phyloP scores from a whole-genome alignment of 2,113 vertebrate species.

The Hipposideros armiger region DNA sequence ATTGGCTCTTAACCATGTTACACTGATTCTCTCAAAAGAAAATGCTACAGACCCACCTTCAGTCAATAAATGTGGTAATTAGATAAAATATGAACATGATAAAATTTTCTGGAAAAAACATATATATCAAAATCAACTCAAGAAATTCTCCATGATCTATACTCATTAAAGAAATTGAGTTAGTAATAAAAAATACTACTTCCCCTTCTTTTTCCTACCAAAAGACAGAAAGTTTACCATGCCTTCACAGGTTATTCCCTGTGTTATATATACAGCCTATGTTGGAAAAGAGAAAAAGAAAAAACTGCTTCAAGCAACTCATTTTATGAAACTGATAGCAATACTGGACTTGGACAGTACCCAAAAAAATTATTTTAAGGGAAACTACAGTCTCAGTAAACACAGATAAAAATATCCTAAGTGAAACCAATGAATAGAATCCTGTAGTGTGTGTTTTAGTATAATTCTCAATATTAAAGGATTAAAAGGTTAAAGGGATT shows the following conservation, averaged over 20 bases:
- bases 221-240: neutral
- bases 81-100: neutral
- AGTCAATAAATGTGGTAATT: neutral
- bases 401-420: neutral
- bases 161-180: neutral
- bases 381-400: neutral
- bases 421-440: neutral
- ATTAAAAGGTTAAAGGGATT: neutral
- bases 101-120: neutral
- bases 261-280: neutral
- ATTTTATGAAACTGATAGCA: neutral
- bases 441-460: neutral
- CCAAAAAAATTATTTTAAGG: neutral
- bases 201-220: neutral
- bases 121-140: neutral
- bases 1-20: neutral
- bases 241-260: neutral
- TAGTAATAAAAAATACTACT: constrained; percentile 23
- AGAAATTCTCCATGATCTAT: neutral
- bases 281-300: neutral
- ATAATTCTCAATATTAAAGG: neutral
- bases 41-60: neutral
- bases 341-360: neutral
- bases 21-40: neutral
- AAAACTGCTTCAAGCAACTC: neutral